These are phyloP conservation scores for Myotis myotis DNA, from an alignment of 2,797 vertebrate species.

Conservation along the genomic window DNA sequence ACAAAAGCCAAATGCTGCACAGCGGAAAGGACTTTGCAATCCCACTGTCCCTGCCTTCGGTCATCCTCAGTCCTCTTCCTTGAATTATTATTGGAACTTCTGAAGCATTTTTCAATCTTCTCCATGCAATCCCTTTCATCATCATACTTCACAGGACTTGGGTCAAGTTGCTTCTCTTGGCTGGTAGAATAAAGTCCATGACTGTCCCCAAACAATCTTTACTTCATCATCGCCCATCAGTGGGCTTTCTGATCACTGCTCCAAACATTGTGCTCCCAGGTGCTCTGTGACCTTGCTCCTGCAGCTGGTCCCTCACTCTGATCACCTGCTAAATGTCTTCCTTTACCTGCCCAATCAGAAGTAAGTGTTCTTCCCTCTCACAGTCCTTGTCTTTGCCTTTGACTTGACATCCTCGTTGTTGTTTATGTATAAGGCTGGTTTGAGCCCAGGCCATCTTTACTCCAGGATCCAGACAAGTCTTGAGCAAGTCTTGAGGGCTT, in stretches of 20 bases:
- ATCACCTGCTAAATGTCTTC: background rate
- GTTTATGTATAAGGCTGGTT: slow-evolving; percentile 15
- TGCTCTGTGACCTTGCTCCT: background rate
- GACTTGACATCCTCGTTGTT: background rate
- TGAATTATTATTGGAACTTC: background rate
- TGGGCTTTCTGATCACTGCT: background rate
- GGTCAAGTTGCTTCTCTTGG: slow-evolving; percentile 1
- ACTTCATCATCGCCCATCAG: background rate
- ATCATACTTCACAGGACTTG: background rate
- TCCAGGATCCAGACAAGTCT: background rate
- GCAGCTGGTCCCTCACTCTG: background rate
- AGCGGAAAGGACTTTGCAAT: background rate
- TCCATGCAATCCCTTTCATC: background rate
- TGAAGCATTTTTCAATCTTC: background rate
- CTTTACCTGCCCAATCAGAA: background rate
- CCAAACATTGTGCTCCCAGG: too few species aligned
- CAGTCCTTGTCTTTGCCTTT: background rate
- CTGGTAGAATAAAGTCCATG: background rate
- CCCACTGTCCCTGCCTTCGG: background rate
- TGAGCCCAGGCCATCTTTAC: background rate
- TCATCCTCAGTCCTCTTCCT: background rate
- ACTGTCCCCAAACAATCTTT: background rate
- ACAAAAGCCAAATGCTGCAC: background rate
- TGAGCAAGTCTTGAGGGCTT: background rate
- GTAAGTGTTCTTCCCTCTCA: background rate